Conservation (phyloP, 2,113 vertebrate genomes). For the Mastomys natalensis region DNA sequence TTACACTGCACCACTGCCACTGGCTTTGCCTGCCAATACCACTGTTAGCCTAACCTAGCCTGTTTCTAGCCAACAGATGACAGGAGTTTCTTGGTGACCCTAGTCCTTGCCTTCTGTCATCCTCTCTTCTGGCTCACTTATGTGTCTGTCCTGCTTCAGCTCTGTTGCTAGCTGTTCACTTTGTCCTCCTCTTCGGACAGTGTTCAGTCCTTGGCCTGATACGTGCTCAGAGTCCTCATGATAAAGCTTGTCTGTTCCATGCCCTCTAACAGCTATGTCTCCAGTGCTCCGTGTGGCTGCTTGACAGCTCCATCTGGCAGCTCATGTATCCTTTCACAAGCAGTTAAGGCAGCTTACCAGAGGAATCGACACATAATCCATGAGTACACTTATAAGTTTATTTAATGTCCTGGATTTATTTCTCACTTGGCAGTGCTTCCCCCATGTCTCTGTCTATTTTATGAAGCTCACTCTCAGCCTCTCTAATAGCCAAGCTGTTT, state of each 20-base stretch:
- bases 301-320: background rate
- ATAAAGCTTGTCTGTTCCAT: background rate
- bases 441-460: background rate
- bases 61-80: background rate
- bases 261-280: background rate
- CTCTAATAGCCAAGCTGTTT: background rate
- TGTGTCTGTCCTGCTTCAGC: background rate
- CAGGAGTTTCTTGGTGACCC: too few species aligned
- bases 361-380: background rate
- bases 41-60: background rate
- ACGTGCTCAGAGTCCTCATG: fast-evolving
- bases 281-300: background rate
- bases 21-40: background rate
- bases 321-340: background rate
- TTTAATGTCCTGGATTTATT: background rate
- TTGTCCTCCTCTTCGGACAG: background rate
- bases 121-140: background rate
- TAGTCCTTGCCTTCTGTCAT: background rate
- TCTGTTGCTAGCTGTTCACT: background rate
- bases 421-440: background rate
- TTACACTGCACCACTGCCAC: background rate
- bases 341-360: background rate
- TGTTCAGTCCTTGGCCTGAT: background rate
- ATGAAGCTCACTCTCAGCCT: background rate
- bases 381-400: background rate